Conservation (phyloP, 2,888 invertebrate genomes). For the Strigamia maritima region DNA sequence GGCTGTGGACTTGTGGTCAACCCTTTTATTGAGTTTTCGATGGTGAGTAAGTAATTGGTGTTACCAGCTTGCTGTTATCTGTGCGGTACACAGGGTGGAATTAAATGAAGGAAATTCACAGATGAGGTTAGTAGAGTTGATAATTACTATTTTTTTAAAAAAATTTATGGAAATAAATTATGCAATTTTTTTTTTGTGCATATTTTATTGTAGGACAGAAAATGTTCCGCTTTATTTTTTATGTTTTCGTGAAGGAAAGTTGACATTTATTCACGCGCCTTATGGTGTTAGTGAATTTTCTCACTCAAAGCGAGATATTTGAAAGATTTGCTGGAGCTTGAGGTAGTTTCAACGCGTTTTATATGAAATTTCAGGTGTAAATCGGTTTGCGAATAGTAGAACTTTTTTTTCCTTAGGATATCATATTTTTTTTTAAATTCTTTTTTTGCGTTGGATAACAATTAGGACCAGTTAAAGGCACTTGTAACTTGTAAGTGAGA, state of each 20-base stretch:
- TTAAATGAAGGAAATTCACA: no score
- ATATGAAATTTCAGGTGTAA: slow-evolving; percentile 28
- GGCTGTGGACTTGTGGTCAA: not conserved
- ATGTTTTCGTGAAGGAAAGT: not conserved
- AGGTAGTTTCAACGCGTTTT: not conserved
- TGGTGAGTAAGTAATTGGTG: slow-evolving; percentile 9
- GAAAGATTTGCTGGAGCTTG: not conserved
- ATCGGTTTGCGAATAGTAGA: not conserved
- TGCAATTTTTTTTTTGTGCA: not conserved
- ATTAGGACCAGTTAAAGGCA: not conserved
- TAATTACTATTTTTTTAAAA: no score
- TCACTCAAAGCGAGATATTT: not conserved
- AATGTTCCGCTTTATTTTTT: not conserved
- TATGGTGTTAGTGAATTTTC: not conserved
- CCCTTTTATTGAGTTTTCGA: slow-evolving; percentile 7
- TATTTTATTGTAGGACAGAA: no score
- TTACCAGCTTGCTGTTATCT: slow-evolving; percentile 1
- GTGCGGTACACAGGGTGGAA: not conserved
- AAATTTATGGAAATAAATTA: not conserved
- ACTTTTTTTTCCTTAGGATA: not conserved
- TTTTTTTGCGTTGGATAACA: not conserved
- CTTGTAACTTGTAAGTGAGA: not conserved
- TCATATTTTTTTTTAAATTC: not conserved
- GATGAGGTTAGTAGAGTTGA: no score
- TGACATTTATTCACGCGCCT: not conserved